These are phyloP conservation scores for Gymnogyps californianus DNA, from an alignment of 2,113 vertebrate genomes.

Conservation along the genomic window DNA sequence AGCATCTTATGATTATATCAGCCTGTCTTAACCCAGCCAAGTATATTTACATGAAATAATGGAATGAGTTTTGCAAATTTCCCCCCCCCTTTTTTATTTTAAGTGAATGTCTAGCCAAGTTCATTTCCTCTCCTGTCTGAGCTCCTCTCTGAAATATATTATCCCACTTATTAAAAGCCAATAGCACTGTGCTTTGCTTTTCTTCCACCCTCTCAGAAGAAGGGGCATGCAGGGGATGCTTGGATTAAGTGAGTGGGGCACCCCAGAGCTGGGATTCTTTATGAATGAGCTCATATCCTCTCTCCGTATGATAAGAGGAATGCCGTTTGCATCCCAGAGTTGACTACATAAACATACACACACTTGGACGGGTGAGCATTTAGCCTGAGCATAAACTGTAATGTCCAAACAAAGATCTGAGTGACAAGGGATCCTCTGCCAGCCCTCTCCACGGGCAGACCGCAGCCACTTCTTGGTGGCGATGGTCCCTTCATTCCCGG, in stretches of 20 bases:
- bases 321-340: constrained; percentile 72
- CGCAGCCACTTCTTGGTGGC: background rate
- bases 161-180: constrained; percentile 44
- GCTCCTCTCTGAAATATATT: constrained; percentile 48
- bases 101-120: constrained; percentile 63
- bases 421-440: background rate
- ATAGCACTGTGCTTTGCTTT: constrained; percentile 5
- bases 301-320: constrained; percentile 82
- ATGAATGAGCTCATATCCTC: constrained; percentile 91
- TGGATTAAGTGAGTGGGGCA: constrained; percentile 85
- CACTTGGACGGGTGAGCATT: constrained; percentile 53
- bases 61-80: constrained; percentile 39
- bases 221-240: constrained; percentile 79
- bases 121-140: constrained; percentile 67
- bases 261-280: constrained; percentile 89
- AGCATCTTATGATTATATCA: constrained; percentile 27
- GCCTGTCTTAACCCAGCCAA: constrained; percentile 29
- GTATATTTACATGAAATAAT: constrained; percentile 59
- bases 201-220: constrained; percentile 46
- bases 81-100: background rate
- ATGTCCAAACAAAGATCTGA: background rate
- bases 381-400: background rate
- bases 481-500: background rate
- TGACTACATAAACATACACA: constrained; percentile 60
- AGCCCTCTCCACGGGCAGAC: background rate